A percentile compares a stretch with the other conserved stretches of the same genome.
These are phyloP conservation scores for Anastrepha ludens DNA, from an alignment of 1,140 invertebrate species.

Conservation along the genomic window DNA sequence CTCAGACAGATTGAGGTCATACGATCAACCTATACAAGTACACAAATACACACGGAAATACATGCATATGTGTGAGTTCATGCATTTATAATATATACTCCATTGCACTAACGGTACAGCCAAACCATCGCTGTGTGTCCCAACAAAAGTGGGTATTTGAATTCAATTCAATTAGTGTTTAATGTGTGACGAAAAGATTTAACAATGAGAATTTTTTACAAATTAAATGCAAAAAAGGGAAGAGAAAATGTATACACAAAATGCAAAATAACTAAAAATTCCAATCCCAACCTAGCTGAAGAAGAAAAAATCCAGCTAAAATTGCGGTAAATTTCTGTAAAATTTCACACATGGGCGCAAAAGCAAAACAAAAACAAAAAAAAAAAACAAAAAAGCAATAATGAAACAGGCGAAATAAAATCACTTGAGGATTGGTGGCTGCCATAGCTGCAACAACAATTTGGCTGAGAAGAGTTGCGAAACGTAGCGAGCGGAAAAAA, in stretches of 20 bases:
- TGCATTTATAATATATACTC: background rate
- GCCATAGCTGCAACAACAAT: background rate
- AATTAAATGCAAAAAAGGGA: background rate
- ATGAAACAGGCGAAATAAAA: background rate
- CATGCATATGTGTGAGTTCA: background rate
- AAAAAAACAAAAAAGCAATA: background rate
- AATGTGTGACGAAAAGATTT: conserved; percentile 41
- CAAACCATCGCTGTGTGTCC: background rate
- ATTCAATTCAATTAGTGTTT: conserved; percentile 8
- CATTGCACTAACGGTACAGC: background rate
- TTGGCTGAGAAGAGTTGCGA: background rate
- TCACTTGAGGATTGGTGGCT: background rate
- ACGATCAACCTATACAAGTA: background rate
- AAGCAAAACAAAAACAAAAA: background rate
- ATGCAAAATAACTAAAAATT: background rate
- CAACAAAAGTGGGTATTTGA: background rate
- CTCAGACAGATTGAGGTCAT: too few relatives aligned
- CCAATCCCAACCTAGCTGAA: background rate
- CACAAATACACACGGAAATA: background rate
- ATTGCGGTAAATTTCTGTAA: conserved; percentile 44
- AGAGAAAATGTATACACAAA: background rate
- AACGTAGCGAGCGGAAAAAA: background rate
- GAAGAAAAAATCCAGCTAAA: background rate
- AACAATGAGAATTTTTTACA: background rate
- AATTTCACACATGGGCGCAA: conserved; percentile 1